These are phyloP conservation scores for Ruditapes philippinarum DNA, from an alignment of 1,140 invertebrate genomes.

Conservation along the genomic window DNA sequence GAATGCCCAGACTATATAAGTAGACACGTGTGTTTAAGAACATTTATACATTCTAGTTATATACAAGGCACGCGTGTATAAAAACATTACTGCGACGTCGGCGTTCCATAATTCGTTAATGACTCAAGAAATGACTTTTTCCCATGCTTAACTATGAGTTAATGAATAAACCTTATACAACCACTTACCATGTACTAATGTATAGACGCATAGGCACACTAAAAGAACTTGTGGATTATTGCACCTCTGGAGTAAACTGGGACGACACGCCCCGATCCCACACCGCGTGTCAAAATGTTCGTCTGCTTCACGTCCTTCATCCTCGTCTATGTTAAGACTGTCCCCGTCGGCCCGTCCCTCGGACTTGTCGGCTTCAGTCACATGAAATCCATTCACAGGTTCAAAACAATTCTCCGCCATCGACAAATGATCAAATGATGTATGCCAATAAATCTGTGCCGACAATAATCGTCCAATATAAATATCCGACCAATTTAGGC, in stretches of 20 bases:
- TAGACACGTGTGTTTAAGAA: no score
- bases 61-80: no score
- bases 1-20: no score
- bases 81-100: no score
- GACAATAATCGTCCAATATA: not conserved
- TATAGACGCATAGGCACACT: slow-evolving; percentile 93
- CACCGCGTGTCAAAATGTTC: slow-evolving; percentile 84
- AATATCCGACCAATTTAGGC: not conserved
- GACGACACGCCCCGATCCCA: slow-evolving; percentile 89
- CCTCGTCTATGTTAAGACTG: not conserved
- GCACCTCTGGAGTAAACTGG: slow-evolving; percentile 91
- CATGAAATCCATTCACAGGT: not conserved
- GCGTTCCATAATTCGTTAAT: no score
- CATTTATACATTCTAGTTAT: no score
- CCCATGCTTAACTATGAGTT: no score
- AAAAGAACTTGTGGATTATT: slow-evolving; percentile 93
- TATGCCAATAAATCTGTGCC: not conserved
- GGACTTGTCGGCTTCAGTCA: not conserved
- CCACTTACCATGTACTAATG: slow-evolving; percentile 90
- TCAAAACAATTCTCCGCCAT: slow-evolving; percentile 11
- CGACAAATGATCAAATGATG: not conserved
- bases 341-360: not conserved
- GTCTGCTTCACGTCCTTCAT: not conserved
- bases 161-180: not conserved
- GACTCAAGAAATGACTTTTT: no score